Evolutionary conservation across 2,797 vertebrate species (phyloP).

Genomic region (Hypotaenidia okinawae): DNA sequence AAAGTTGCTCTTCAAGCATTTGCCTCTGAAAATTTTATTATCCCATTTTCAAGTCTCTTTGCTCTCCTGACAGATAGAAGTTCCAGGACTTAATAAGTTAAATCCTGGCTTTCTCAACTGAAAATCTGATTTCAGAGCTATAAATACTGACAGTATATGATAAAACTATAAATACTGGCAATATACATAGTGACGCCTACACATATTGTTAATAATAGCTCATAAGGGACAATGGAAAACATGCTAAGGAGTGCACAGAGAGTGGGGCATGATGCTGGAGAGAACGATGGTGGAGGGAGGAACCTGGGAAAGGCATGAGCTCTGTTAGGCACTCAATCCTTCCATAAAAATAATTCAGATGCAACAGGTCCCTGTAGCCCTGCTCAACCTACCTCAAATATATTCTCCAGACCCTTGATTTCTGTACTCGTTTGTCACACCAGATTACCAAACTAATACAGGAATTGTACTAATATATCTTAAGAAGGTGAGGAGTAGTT

Average conservation of each 20-base stretch:
- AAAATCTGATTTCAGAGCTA: constrained; percentile 31
- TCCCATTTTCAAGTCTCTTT: not conserved
- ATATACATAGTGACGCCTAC: constrained; percentile 55
- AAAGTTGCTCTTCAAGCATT: not conserved
- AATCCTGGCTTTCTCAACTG: constrained; percentile 5
- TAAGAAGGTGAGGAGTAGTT: not conserved
- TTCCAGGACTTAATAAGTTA: constrained; percentile 14
- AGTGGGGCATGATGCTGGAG: not conserved
- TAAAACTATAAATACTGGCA: constrained; percentile 51
- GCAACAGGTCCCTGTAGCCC: not conserved
- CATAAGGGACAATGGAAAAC: constrained; percentile 48
- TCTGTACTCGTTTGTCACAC: not conserved
- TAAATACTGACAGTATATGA: constrained; percentile 57
- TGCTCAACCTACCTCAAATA: not conserved
- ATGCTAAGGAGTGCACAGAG: not conserved
- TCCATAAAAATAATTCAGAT: not conserved
- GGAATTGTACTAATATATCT: not conserved
- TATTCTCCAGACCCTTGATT: not conserved
- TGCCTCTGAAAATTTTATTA: not conserved
- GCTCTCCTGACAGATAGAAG: not conserved
- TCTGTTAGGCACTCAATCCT: not conserved
- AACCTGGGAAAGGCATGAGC: not conserved
- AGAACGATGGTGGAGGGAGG: not conserved
- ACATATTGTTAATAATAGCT: constrained; percentile 47
- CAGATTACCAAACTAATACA: not conserved